Base-by-base conservation (phyloP, 2,113 vertebrate species). In the Zapornia atra region DNA sequence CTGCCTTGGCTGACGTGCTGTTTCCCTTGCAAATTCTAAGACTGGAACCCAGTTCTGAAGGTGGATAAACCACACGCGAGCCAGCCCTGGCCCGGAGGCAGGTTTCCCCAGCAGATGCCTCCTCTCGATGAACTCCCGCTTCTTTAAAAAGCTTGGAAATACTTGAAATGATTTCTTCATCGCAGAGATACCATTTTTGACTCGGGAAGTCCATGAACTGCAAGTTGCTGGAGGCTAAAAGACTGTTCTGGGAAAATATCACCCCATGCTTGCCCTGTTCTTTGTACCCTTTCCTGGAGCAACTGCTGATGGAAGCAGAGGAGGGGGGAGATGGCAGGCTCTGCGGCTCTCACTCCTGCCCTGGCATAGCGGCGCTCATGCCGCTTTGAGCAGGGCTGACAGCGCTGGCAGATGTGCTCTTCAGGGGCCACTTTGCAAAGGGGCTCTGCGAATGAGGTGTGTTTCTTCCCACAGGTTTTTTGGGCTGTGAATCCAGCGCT, bases 41-140 rank as follows among this genome's bases (percentile, higher is more conserved):
- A 25, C 63, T 1, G 44, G 31, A 61, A 72, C 46, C 2, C 13
- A 0, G 0, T 0, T 6, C 1, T 11, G 59, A 4, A 34, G 44
- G 53, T 2, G 25, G 66, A 18, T 20, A 7, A 12, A 2, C 3
- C 1, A 31, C 51, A 11, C 10, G 20, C 42, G 46, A 64, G 31
- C 26, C 54, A 12, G 9, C 6, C 15, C 29, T 5, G 0, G 26
- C 34, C 61, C 9, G 26, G 8, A n/a, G 84, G 51, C 34, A 25
- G 15, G 12, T 68, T 60, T 50, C 48, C 64, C 64, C 56, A 28
- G 77, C 61, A 33, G 84, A 59, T 50, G 36, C 66, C 38, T 38
- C 33, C 85, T 51, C 59, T 66, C 38, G 1, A 9, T 48, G 68
- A 93, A 25, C 75, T 82, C 38, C 15, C 6, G 53, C 4, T 50